A percentile compares a stretch with the other conserved stretches of the same genome.
Conservation (phyloP, 2,888 invertebrate species). For the Peribatodes rhomboidaria region DNA sequence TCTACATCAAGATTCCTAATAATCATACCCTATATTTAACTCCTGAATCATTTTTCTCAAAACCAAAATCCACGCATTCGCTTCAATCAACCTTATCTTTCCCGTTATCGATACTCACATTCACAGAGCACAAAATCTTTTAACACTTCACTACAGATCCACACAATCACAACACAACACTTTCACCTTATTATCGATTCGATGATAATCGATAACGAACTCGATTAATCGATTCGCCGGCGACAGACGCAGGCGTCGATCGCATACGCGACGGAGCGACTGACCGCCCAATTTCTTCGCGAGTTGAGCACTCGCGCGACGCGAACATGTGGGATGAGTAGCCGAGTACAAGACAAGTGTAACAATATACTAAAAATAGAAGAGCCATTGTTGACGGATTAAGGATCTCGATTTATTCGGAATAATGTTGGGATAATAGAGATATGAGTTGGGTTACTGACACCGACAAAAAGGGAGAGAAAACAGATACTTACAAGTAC, state of each 20-base stretch:
- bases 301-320: slow-evolving; percentile 57
- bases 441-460: slow-evolving; percentile 3
- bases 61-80: slow-evolving; percentile 20
- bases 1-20: neutral
- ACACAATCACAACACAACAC: slow-evolving; percentile 42
- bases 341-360: slow-evolving; percentile 41
- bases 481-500: no score
- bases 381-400: slow-evolving; percentile 48
- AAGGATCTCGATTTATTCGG: slow-evolving; percentile 34
- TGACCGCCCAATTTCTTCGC: slow-evolving; percentile 74
- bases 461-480: neutral
- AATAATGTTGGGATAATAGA: slow-evolving; percentile 17
- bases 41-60: slow-evolving; percentile 19
- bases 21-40: slow-evolving; percentile 13
- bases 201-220: slow-evolving; percentile 41
- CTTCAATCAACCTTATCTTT: slow-evolving; percentile 3
- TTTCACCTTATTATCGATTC: slow-evolving; percentile 44
- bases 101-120: slow-evolving; percentile 38
- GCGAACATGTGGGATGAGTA: slow-evolving; percentile 58
- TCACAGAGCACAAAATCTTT: slow-evolving; percentile 32
- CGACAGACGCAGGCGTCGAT: slow-evolving; percentile 66
- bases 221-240: slow-evolving; percentile 39
- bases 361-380: slow-evolving; percentile 56
- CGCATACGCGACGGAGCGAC: slow-evolving; percentile 71
- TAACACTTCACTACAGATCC: slow-evolving; percentile 32